A percentile compares a stretch with the other conserved stretches of the same genome.
phyloP scores from a whole-genome alignment of 2,797 vertebrate genomes.

The Catharus ustulatus region DNA sequence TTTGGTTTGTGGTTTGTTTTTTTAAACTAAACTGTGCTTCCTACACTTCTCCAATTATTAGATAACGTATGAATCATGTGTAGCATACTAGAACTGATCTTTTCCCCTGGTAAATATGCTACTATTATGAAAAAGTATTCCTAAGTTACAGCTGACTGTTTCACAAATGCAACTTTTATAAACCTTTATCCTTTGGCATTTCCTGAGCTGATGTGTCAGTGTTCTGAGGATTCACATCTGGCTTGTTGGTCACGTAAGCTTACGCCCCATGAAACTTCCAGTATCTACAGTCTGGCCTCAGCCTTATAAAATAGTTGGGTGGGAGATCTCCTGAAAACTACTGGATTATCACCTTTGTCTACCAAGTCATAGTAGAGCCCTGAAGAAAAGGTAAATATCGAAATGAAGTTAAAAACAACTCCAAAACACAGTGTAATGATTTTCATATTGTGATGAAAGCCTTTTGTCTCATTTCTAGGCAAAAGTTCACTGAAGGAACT shows the following conservation, averaged over 20 bases:
- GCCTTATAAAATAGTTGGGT: neutral
- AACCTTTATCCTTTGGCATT: slow-evolving; percentile 69
- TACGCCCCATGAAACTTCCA: neutral
- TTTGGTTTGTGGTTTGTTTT: neutral
- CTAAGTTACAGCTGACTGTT: slow-evolving; percentile 42
- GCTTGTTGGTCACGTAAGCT: slow-evolving; percentile 48
- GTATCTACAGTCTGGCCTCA: neutral
- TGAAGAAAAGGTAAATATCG: neutral
- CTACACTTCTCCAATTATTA: neutral
- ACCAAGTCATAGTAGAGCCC: neutral
- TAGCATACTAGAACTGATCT: neutral
- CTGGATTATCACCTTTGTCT: neutral
- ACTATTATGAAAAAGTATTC: neutral
- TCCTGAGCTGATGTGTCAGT: slow-evolving; percentile 68
- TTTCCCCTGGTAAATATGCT: neutral
- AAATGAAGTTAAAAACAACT: neutral
- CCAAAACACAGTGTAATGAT: neutral
- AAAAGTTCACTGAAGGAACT: neutral
- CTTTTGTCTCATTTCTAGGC: neutral
- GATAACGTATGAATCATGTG: slow-evolving; percentile 14
- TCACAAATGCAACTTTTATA: slow-evolving; percentile 59
- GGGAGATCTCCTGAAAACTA: neutral
- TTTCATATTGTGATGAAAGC: neutral
- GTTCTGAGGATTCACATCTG: slow-evolving; percentile 71
- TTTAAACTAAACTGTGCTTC: neutral